Base-by-base conservation (phyloP, 2,888 invertebrate genomes). In the Molorchus minor region DNA sequence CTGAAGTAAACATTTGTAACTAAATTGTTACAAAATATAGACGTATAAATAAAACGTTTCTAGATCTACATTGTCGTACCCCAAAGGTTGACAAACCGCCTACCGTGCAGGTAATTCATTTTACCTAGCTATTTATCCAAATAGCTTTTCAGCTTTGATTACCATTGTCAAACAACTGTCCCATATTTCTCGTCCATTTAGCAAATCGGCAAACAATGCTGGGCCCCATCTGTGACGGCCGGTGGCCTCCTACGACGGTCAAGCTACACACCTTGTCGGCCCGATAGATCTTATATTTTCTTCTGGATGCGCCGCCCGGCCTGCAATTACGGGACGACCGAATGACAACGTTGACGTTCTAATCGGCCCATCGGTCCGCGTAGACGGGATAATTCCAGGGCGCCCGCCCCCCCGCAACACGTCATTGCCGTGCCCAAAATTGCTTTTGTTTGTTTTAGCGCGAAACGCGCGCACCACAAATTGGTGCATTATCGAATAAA, bases 321-420 rank as follows among this genome's bases (percentile, higher is more conserved):
- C 68, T 71, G 68, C 73, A 76, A 76, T 76, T 75, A 75, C n/a
- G 69, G 58, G 61, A 59, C 55, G 62, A 58, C 60, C 68, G 46
- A 72, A 73, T 75, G 75, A 76, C 75, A 76, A 74, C 71, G 68
- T 56, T 75, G 75, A 75, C 72, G 71, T 74, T 65, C 72, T 75
- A 75, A 76, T 76, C 72, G 73, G 68, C 62, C 62, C 69, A 54
- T 62, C 61, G 62, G 66, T 61, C 64, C 69, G 69, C 69, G 71
- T 64, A 70, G 74, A 75, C 71, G 72, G 68, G 72, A 72, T 75
- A 74, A 75, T 75, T 75, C 68, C 60, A 59, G 65, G 59, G 68
- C 65, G 68, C 67, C 68, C 70, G 67, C 69, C 67, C 38, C 33
- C 16, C 5, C 60, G 62, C 65, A 65, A 69, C 66, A 67, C 69